Percentiles rank a stretch among this genome's conserved stretches.
Evolutionary conservation across 2,113 vertebrate genomes (phyloP).

Genomic region (Catharus minimus): DNA sequence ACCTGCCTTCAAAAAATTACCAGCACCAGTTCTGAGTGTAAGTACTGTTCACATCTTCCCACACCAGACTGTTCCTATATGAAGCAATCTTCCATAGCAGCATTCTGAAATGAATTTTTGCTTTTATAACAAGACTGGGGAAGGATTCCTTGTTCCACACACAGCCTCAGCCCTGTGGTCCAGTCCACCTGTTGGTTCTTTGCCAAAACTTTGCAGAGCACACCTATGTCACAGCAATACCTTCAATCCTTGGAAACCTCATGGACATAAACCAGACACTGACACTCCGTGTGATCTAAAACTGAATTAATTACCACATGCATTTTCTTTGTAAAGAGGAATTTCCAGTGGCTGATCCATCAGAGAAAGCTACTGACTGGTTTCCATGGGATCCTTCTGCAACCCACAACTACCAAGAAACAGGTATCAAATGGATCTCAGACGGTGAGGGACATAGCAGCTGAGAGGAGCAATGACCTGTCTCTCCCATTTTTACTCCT

Average conservation of each 20-base stretch:
- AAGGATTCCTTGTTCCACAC: background rate
- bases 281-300: too few relatives aligned
- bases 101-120: background rate
- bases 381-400: background rate
- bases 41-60: background rate
- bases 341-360: background rate
- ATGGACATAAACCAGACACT: fast-evolving
- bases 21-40: background rate
- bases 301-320: fast-evolving
- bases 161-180: background rate
- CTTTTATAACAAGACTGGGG: background rate
- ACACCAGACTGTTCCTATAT: background rate
- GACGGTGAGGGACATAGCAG: background rate
- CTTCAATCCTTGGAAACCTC: background rate
- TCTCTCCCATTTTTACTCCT: background rate
- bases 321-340: background rate
- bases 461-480: background rate
- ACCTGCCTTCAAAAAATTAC: background rate
- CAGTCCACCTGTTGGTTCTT: background rate
- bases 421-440: background rate
- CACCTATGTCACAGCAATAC: background rate
- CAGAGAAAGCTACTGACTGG: background rate
- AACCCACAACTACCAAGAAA: background rate
- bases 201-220: background rate
- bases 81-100: background rate